These are phyloP conservation scores for Peromyscus aztecus DNA, from an alignment of 2,797 vertebrate genomes.

Conservation along the genomic window DNA sequence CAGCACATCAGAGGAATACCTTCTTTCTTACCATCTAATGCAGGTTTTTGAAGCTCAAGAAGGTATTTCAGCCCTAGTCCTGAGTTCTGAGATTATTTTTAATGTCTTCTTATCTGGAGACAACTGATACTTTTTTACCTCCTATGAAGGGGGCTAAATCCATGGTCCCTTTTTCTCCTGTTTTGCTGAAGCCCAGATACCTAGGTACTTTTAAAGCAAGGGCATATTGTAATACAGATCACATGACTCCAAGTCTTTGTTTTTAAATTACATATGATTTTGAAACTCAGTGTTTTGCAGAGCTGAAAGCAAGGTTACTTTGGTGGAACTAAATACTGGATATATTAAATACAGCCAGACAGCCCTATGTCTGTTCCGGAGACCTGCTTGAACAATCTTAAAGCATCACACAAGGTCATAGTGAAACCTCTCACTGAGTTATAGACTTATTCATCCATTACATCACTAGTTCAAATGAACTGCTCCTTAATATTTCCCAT, in stretches of 20 bases:
- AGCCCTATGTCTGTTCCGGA: not conserved
- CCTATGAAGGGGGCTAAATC: not conserved
- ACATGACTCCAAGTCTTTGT: not conserved
- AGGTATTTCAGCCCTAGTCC: not conserved
- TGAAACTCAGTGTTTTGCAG: not conserved
- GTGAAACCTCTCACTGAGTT: not conserved
- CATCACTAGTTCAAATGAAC: conserved; percentile 1
- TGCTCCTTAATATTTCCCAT: not conserved
- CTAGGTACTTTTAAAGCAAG: not conserved
- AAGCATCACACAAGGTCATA: not conserved
- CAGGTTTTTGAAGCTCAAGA: not conserved
- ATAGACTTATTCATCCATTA: not conserved
- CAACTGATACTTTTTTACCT: not conserved
- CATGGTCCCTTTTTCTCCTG: not conserved
- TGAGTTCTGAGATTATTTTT: not conserved
- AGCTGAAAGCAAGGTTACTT: not conserved
- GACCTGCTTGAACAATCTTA: not conserved
- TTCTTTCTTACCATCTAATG: not conserved
- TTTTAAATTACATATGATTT: not conserved
- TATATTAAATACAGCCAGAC: not conserved
- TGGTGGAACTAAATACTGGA: not conserved
- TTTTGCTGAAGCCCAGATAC: not conserved
- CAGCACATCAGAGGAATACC: not conserved
- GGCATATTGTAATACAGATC: not conserved
- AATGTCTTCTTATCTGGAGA: not conserved